These are phyloP conservation scores for Callinectes sapidus DNA, from an alignment of 2,888 invertebrate genomes.

Conservation along the genomic window DNA sequence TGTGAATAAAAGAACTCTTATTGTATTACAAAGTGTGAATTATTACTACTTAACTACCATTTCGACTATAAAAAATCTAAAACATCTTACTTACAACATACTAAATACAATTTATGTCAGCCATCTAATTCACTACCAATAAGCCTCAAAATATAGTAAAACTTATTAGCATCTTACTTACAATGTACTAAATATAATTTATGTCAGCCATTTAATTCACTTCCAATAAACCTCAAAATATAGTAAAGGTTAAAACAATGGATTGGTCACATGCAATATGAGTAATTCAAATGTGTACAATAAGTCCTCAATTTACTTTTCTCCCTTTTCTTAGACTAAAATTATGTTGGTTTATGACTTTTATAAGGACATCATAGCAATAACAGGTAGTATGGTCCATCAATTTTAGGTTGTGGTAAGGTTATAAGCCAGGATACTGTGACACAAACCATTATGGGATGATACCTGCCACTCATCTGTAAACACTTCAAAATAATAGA, in stretches of 20 bases:
- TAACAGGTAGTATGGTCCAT: background rate
- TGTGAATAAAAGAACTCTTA: background rate
- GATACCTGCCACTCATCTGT: background rate
- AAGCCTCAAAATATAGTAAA: background rate
- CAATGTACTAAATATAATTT: background rate
- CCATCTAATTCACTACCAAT: background rate
- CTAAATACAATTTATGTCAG: background rate
- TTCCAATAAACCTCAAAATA: background rate
- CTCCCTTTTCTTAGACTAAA: background rate
- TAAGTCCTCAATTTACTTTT: slow-evolving; percentile 9
- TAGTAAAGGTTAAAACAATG: background rate
- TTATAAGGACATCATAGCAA: background rate
- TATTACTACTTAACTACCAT: background rate
- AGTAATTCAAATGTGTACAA: background rate
- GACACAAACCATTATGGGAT: background rate
- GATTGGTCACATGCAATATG: background rate
- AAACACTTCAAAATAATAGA: background rate
- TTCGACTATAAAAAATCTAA: background rate
- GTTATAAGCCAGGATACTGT: background rate
- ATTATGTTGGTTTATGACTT: background rate
- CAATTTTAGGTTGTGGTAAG: background rate
- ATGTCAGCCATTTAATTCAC: background rate
- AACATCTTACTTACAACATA: background rate
- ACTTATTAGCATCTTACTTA: background rate
- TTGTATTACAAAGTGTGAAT: background rate